A percentile compares a stretch with the other conserved stretches of the same genome.
These are phyloP conservation scores for Bergia puertoricense DNA, from an alignment of 92 coral and sea anemone genomes.

Conservation along the genomic window DNA sequence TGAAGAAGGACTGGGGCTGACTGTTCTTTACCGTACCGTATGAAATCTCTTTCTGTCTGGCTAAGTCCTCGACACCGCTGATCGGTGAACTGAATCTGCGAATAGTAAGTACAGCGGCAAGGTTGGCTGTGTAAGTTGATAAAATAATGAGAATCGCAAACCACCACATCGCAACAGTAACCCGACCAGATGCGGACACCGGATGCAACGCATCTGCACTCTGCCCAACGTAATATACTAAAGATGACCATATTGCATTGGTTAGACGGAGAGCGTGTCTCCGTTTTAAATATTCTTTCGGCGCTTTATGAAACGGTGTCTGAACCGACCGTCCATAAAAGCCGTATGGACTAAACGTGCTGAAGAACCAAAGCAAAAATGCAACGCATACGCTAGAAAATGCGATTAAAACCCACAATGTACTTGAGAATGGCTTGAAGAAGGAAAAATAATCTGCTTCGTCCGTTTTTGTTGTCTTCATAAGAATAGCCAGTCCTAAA, in stretches of 20 bases:
- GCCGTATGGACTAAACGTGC: conserved; percentile 91
- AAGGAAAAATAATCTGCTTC: conserved; percentile 61
- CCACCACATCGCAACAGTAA: conserved; percentile 89
- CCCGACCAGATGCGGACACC: conserved; percentile 78
- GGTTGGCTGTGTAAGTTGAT: conserved; percentile 90
- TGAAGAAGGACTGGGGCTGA: conserved; percentile 83
- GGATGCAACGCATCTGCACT: conserved; percentile 83
- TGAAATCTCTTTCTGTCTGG: conserved; percentile 67
- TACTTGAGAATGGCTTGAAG: conserved; percentile 72
- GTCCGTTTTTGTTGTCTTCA: conserved; percentile 55
- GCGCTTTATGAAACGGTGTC: conserved; percentile 66
- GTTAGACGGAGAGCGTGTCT: conserved; percentile 70
- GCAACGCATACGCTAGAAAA: conserved; percentile 69
- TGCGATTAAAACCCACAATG: conserved; percentile 75
- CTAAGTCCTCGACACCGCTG: conserved; percentile 75
- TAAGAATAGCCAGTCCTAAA: conserved; percentile 74
- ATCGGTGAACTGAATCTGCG: conserved; percentile 72
- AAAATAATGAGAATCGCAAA: conserved; percentile 75
- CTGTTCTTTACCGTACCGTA: conserved; percentile 87
- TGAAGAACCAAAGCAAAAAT: conserved; percentile 73
- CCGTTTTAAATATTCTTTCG: conserved; percentile 64
- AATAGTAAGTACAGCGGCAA: conserved; percentile 83
- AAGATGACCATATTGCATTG: conserved; percentile 74
- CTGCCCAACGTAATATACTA: conserved; percentile 82
- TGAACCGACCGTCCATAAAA: conserved; percentile 88